These are phyloP conservation scores for Protonibea diacanthus DNA, from an alignment of 2,797 vertebrate species.

Conservation along the genomic window DNA sequence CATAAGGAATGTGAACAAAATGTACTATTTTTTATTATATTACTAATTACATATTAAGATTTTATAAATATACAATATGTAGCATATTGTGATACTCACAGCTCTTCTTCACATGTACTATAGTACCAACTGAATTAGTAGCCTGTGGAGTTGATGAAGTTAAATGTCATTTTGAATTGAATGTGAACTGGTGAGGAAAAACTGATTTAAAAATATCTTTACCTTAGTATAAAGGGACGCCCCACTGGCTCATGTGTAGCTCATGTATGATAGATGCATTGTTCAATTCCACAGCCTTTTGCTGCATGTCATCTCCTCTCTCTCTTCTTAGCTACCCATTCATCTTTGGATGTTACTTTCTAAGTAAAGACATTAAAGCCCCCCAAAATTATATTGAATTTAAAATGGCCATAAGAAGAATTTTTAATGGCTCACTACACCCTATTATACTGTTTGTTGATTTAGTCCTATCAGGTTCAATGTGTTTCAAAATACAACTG, in stretches of 20 bases:
- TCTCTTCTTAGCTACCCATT: too few relatives aligned
- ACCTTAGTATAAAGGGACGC: neutral
- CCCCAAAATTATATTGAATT: too few relatives aligned
- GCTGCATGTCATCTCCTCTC: neutral
- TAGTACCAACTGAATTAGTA: constrained; percentile 4
- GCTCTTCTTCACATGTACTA: constrained; percentile 14
- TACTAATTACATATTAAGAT: too few relatives aligned
- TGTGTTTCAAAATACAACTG: neutral
- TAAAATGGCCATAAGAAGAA: neutral
- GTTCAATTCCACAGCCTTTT: too few relatives aligned
- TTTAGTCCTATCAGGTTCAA: neutral
- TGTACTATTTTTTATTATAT: too few relatives aligned
- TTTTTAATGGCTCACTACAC: neutral
- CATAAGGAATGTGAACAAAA: neutral
- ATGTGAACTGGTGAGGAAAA: neutral
- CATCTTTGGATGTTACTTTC: too few relatives aligned
- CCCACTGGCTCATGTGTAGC: too few relatives aligned
- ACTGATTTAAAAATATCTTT: neutral
- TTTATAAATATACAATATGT: too few relatives aligned
- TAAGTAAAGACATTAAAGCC: too few relatives aligned
- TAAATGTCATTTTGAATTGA: constrained; percentile 20
- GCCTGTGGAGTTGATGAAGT: neutral
- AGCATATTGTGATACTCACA: neutral
- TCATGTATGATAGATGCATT: too few relatives aligned
- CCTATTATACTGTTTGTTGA: neutral